These are phyloP conservation scores for Cybosia mesomella DNA, from an alignment of 2,888 invertebrate genomes.

Conservation along the genomic window DNA sequence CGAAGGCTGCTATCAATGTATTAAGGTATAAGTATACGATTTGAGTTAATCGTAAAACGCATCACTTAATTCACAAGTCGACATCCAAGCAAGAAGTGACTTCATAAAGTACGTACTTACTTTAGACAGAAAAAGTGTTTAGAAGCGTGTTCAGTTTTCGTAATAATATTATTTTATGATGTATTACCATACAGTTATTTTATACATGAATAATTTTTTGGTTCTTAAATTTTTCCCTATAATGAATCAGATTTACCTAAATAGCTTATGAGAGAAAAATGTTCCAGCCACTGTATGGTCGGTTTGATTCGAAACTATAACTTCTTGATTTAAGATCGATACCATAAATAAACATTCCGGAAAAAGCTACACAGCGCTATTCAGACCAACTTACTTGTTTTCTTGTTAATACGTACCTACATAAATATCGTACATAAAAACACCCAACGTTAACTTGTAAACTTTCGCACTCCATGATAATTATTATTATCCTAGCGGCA, in stretches of 20 bases:
- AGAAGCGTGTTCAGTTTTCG: slow-evolving; percentile 4
- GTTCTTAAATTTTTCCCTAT: not conserved
- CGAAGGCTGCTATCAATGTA: slow-evolving; percentile 36
- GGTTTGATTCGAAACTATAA: no score
- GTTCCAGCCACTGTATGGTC: no score
- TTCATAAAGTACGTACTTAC: not conserved
- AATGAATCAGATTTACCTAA: not conserved
- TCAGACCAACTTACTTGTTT: no score
- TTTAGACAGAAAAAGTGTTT: not conserved
- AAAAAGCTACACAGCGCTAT: no score
- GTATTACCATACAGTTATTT: not conserved
- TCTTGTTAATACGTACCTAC: no score
- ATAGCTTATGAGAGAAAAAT: no score
- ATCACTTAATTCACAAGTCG: slow-evolving; percentile 25
- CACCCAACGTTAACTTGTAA: no score
- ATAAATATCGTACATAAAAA: no score
- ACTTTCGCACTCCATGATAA: no score
- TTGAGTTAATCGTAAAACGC: slow-evolving; percentile 27
- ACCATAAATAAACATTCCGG: no score
- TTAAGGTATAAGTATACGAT: slow-evolving; percentile 40
- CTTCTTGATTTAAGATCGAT: no score
- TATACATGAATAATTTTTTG: not conserved
- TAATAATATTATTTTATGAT: not conserved
- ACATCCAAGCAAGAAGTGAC: slow-evolving; percentile 20
- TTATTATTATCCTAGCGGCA: no score